Evolutionary conservation across 2,113 vertebrate species (phyloP).

Genomic region (Aldabrachelys gigantea): DNA sequence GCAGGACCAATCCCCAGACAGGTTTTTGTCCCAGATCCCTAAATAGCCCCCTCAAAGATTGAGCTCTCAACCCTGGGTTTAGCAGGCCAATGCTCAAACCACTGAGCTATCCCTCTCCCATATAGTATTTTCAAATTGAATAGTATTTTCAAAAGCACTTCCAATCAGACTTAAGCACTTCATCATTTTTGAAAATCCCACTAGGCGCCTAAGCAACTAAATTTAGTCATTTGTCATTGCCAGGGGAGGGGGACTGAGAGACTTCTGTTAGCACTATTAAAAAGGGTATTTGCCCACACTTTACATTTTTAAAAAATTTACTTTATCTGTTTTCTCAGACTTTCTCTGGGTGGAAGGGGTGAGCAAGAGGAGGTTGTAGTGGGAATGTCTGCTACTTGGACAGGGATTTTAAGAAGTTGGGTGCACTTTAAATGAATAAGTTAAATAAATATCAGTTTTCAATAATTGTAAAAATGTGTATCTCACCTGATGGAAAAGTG

Average conservation of each 20-base stretch:
- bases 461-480: background rate
- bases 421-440: background rate
- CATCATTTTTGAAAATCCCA: background rate
- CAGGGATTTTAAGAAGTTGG: background rate
- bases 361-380: background rate
- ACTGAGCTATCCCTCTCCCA: too few species aligned
- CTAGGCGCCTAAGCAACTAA: background rate
- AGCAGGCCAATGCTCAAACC: too few species aligned
- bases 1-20: too few species aligned
- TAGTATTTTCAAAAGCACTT: background rate
- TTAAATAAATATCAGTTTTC: background rate
- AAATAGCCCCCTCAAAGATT: too few species aligned
- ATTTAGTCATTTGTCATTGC: background rate
- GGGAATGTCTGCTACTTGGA: background rate
- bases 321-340: background rate
- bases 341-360: background rate
- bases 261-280: background rate
- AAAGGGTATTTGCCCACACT: background rate
- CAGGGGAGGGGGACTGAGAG: background rate
- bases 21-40: too few species aligned
- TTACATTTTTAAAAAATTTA: background rate
- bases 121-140: too few species aligned
- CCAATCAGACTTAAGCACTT: background rate
- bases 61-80: too few species aligned
- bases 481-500: conserved; percentile 95